These are phyloP conservation scores for Hydrozoanthus gracilis DNA, from an alignment of 92 coral and sea anemone genomes.

Conservation along the genomic window DNA sequence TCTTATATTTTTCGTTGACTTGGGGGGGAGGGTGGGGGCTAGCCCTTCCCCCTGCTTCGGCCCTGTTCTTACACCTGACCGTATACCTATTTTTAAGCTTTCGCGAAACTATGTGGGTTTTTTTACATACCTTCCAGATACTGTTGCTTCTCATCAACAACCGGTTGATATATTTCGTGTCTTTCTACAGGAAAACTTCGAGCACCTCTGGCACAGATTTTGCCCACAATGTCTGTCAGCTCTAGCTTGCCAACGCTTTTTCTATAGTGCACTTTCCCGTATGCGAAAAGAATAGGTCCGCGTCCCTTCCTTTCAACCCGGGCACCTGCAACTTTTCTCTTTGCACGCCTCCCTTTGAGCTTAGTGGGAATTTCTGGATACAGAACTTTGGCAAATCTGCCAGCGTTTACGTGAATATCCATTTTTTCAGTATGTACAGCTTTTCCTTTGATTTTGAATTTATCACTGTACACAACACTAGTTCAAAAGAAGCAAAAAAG, in stretches of 20 bases:
- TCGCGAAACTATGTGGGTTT: background rate
- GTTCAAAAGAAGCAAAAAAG: background rate
- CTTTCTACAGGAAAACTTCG: background rate
- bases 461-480: conserved; percentile 41
- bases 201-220: background rate
- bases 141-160: conserved; percentile 12
- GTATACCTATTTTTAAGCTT: background rate
- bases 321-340: background rate
- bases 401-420: background rate
- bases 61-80: too few relatives aligned
- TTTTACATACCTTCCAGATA: conserved; percentile 9
- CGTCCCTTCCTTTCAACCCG: conserved; percentile 29
- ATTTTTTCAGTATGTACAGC: background rate
- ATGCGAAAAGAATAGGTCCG: conserved; percentile 34
- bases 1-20: too few relatives aligned
- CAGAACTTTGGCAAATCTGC: background rate
- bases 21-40: too few relatives aligned
- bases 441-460: conserved; percentile 39
- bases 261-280: background rate
- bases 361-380: conserved; percentile 7
- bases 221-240: conserved; percentile 24
- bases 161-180: conserved; percentile 6
- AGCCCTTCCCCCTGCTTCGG: too few relatives aligned
- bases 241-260: background rate
- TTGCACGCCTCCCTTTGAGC: background rate